Conservation (phyloP, 1,140 invertebrate species). For the Apocrypta bakeri region DNA sequence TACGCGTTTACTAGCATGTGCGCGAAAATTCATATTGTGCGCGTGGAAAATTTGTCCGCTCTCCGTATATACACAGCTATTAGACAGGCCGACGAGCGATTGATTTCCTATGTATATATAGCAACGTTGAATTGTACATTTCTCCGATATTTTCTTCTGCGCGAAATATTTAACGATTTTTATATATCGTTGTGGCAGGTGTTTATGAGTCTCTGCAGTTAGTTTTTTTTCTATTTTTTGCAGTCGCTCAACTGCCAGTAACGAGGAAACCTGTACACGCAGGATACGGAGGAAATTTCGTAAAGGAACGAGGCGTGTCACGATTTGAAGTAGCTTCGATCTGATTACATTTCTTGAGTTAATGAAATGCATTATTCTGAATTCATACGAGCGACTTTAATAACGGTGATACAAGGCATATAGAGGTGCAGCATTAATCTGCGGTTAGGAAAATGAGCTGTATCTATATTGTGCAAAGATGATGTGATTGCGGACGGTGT, state of each 20-base stretch:
- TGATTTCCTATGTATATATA: too few species aligned
- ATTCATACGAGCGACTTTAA: conserved; percentile 38
- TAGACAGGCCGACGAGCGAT: too few species aligned
- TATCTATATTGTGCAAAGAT: conserved; percentile 33
- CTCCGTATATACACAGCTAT: too few species aligned
- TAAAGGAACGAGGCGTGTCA: conserved; percentile 32
- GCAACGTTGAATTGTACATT: too few species aligned
- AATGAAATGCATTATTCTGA: conserved; percentile 38
- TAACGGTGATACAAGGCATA: conserved; percentile 3
- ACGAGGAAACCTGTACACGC: not conserved
- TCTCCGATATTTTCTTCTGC: not conserved
- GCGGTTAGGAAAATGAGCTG: conserved; percentile 25
- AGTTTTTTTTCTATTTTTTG: not conserved
- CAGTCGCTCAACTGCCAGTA: not conserved
- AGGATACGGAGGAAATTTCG: conserved; percentile 21
- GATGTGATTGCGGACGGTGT: not conserved
- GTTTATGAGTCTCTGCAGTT: too few species aligned
- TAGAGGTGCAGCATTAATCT: conserved; percentile 12
- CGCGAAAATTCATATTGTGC: not conserved
- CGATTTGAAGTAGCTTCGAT: conserved; percentile 32
- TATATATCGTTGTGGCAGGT: not conserved
- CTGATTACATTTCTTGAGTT: conserved; percentile 38
- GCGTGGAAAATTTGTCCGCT: too few species aligned
- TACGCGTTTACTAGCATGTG: not conserved
- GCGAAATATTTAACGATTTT: not conserved